These are phyloP conservation scores for Copsychus sechellarum DNA, from an alignment of 2,113 vertebrate species.

Conservation along the genomic window DNA sequence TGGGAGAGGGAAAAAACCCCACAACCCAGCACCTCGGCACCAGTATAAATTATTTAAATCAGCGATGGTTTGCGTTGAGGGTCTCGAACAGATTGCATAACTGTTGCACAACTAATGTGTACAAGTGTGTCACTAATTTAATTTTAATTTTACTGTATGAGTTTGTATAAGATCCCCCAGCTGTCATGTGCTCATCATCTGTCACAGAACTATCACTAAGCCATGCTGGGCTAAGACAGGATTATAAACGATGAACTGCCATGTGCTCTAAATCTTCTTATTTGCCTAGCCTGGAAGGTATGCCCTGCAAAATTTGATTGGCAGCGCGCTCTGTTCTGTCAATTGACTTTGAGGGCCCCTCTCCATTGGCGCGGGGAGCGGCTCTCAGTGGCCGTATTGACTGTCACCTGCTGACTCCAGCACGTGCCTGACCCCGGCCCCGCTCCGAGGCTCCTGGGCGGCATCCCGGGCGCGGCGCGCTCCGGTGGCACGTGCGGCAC, in stretches of 20 bases:
- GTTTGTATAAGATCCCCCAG: slow-evolving; percentile 80
- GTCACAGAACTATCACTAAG: slow-evolving; percentile 83
- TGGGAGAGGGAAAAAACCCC: background rate
- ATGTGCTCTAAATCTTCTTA: slow-evolving; percentile 89
- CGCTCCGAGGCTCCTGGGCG: slow-evolving; percentile 35
- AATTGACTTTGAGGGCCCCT: slow-evolving; percentile 73
- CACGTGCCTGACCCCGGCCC: slow-evolving; percentile 75
- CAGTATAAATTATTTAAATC: slow-evolving; percentile 51
- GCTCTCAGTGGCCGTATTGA: slow-evolving; percentile 64
- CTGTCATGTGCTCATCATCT: slow-evolving; percentile 84
- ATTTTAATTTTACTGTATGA: slow-evolving; percentile 83
- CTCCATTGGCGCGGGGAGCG: slow-evolving; percentile 51
- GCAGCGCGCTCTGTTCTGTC: slow-evolving; percentile 68
- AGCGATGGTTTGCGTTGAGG: slow-evolving; percentile 6
- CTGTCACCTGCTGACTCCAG: slow-evolving; percentile 78
- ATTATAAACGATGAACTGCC: slow-evolving; percentile 85
- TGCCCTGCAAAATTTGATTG: slow-evolving; percentile 81
- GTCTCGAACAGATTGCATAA: slow-evolving; percentile 78
- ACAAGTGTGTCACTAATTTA: slow-evolving; percentile 86
- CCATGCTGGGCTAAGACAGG: slow-evolving; percentile 87
- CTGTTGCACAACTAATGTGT: slow-evolving; percentile 82
- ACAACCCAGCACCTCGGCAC: background rate
- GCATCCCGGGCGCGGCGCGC: slow-evolving; percentile 29
- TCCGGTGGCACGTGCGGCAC: slow-evolving; percentile 77
- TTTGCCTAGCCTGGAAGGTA: slow-evolving; percentile 83